phyloP scores from a whole-genome alignment of 2,797 vertebrate species.

The Myotis daubentonii region DNA sequence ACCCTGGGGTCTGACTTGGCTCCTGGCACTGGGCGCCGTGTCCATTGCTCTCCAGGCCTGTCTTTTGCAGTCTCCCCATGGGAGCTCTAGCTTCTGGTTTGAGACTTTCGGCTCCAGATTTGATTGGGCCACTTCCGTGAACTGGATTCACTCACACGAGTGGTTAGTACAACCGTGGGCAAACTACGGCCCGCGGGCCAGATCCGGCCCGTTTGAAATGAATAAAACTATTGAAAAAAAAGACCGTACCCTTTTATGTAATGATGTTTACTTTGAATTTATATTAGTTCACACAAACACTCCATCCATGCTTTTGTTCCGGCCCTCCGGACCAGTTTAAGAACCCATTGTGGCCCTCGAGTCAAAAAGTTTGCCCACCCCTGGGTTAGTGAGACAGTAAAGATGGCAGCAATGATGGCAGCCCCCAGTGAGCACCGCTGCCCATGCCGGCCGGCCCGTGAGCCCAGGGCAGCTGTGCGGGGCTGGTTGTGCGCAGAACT shows the following conservation, averaged over 20 bases:
- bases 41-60: neutral
- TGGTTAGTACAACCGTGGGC: too few relatives aligned
- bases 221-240: too few relatives aligned
- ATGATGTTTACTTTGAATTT: too few relatives aligned
- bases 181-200: too few relatives aligned
- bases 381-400: neutral
- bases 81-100: accelerated
- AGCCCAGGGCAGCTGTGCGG: neutral
- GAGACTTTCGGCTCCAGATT: neutral
- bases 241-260: too few relatives aligned
- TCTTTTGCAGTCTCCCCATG: accelerated
- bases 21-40: accelerated
- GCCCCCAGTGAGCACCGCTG: accelerated
- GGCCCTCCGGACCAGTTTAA: too few relatives aligned
- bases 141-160: accelerated
- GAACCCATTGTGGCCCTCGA: too few relatives aligned
- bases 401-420: neutral
- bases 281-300: too few relatives aligned
- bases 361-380: too few relatives aligned
- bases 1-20: accelerated
- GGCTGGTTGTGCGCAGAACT: accelerated
- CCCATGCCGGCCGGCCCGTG: accelerated
- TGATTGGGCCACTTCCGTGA: accelerated
- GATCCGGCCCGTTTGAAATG: too few relatives aligned
- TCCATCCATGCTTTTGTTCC: too few relatives aligned